Conservation (phyloP, 2,888 invertebrate genomes). For the Hirudinaria manillensis region DNA sequence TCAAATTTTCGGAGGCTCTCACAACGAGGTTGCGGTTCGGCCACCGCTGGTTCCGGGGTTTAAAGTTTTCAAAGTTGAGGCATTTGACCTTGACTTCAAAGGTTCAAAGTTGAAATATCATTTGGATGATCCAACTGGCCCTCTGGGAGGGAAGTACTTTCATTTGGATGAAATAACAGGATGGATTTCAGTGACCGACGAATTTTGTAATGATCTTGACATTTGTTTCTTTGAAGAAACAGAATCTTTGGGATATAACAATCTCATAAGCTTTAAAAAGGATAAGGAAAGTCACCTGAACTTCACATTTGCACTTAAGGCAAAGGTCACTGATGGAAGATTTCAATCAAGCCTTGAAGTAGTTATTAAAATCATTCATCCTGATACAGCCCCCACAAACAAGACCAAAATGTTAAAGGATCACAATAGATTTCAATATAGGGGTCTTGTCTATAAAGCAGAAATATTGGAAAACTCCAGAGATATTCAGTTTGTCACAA, state of each 20-base stretch:
- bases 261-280: no score
- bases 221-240: neutral
- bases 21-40: neutral
- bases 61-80: neutral
- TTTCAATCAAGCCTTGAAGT: neutral
- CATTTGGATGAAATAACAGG: neutral
- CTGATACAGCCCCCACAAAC: neutral
- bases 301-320: neutral
- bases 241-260: neutral
- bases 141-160: neutral
- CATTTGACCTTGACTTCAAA: conserved; percentile 5
- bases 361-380: neutral
- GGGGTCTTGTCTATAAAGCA: neutral
- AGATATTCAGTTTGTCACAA: neutral
- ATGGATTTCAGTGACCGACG: neutral
- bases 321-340: conserved; percentile 5
- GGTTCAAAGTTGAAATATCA: neutral
- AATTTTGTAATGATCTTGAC: neutral
- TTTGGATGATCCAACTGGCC: neutral
- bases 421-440: neutral
- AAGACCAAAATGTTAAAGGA: neutral
- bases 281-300: neutral
- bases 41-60: conserved; percentile 8
- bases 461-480: neutral
- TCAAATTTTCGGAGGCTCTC: neutral